Conservation (phyloP, 1,140 invertebrate genomes). For the Lepidurus apus region DNA sequence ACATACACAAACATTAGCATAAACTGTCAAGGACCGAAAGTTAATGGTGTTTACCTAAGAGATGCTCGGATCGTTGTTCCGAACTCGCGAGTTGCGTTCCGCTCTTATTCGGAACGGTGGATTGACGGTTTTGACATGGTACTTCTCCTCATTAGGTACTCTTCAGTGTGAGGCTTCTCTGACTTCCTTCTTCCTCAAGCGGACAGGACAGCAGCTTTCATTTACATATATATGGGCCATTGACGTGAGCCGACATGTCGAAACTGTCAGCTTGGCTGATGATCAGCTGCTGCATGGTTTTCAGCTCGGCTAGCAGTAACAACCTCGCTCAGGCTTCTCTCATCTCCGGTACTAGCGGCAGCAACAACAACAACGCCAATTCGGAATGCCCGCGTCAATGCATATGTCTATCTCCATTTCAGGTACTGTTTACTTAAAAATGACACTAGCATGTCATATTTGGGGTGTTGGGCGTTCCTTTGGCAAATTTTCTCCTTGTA, state of each 20-base stretch:
- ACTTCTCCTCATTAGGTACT: not conserved
- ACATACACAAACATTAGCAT: too few relatives aligned
- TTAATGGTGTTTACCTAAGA: not conserved
- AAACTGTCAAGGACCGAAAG: too few relatives aligned
- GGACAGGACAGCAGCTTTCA: not conserved
- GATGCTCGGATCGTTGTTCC: not conserved
- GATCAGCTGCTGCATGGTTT: not conserved
- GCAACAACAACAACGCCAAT: not conserved
- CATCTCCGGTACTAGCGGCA: not conserved
- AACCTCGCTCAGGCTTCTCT: not conserved
- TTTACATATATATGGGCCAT: not conserved
- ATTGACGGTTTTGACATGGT: not conserved
- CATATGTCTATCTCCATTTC: not conserved
- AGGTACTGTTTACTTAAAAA: not conserved
- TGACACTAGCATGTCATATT: too few relatives aligned
- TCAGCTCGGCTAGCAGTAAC: not conserved
- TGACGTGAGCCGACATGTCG: not conserved
- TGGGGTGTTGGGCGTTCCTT: too few relatives aligned
- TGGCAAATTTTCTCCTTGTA: not conserved
- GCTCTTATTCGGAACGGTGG: not conserved
- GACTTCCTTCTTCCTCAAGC: not conserved
- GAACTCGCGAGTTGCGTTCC: not conserved
- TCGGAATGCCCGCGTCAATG: not conserved
- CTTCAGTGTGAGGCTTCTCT: not conserved
- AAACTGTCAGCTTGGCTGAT: not conserved